Evolutionary conservation across 2,113 vertebrate genomes (phyloP), one percentile per base, ranked within the genome.

Genomic region (Rhodinocichla rosea): DNA sequence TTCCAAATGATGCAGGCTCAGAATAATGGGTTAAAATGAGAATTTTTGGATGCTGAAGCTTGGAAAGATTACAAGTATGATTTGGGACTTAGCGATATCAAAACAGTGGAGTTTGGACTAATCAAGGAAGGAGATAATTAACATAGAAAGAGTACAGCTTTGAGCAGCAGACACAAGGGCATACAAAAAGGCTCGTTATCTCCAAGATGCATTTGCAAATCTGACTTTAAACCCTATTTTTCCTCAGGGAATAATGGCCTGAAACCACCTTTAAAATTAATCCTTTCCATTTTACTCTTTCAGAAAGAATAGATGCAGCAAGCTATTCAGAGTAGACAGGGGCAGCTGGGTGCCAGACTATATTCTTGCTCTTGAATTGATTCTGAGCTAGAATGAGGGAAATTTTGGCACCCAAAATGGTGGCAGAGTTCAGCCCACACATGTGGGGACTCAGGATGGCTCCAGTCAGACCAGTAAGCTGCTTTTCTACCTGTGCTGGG

Each of bases 111-210:
- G 52, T 65, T 59, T n/a, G 4, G 33, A 86, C 39, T 47, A 94
- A 94, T 70, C 79, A 87, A 77, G 82, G 53, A 78, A 90, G 16
- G 30, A 73, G 39, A 59, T 70, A 95, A 91, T 92, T 77, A 93
- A 64, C 50, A 84, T 0, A 95, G 50, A 83, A 87, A 81, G 52
- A 91, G 15, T 39, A 87, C 27, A 87, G 49, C 27, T 91, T 89
- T 85, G 62, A 62, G 53, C 23, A 95, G 71, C n/a, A 94, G 59
- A 82, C 35, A 89, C 40, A 64, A 60, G 32, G 32, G 40, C 70
- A 74, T 82, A 89, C 3, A 62, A 90, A 95, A 92, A 50, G 3
- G 10, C 50, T 85, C 18, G 1, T 88, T 80, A 82, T 75, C 65
- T 74, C 37, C 39, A 92, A 88, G 33, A 88, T 19, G 39, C 13